Evolutionary conservation across 2,797 vertebrate species (phyloP), one percentile per base, ranked within the genome.

Genomic region (Potorous gilbertii): DNA sequence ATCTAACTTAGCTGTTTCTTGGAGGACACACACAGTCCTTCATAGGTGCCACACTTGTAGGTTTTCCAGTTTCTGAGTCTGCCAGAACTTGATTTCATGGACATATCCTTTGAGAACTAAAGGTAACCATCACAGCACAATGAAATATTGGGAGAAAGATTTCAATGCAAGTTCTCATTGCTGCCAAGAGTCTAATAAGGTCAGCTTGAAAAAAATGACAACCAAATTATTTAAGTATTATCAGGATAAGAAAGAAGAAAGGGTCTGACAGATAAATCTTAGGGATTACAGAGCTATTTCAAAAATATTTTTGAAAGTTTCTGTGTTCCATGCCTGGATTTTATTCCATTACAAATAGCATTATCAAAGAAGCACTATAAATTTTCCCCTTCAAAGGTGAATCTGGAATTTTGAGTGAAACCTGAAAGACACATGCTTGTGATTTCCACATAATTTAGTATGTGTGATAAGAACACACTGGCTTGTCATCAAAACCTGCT

Each of bases 401-500:
- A 81, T 93, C 13, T 95, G 96, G 91, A 97, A 9, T 92, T 96
- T 91, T 94, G 40, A 96, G 97, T 55, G 54, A 96, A 97, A 31
- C 74, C 31, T 93, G 59, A 95, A 90, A 97, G 96, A 97, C 95
- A 95, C n/a, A 92, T 97, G 92, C 97, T 95, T 98, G 87, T 97
- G 94, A 98, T 98, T 98, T 96, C 91, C 57, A 95, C 34, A 93
- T 95, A 98, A 97, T 96, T 96, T 97, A 98, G 95, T 40, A 93
- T 95, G 93, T 92, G 90, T 94, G 81, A 97, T 96, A 96, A 95
- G 89, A 97, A 97, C 93, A 46, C 96, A 97, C 92, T 92, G 94
- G 91, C 93, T 97, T 98, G 96, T 98, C 97, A 97, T 98, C 96
- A 96, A 95, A 97, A 94, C 74, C 95, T 96, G 90, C 92, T 98